phyloP scores from a whole-genome alignment of 2,888 invertebrate genomes.

The Mellilla xanthometata region DNA sequence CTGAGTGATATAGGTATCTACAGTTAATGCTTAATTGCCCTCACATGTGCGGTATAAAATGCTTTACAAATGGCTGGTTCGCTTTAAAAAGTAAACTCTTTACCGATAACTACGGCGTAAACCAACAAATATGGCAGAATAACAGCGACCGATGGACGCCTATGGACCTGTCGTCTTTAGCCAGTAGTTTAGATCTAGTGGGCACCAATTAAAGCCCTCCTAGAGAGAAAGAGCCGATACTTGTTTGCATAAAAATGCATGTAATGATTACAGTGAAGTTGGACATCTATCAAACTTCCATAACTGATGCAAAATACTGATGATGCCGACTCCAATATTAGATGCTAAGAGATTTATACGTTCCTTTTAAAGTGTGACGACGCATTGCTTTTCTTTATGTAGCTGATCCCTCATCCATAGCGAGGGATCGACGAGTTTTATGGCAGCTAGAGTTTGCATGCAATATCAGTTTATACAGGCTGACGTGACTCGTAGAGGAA shows the following conservation, averaged over 20 bases:
- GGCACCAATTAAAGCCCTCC: not conserved
- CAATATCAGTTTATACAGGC: conserved; percentile 37
- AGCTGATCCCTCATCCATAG: conserved; percentile 43
- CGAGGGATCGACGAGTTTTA: conserved; percentile 46
- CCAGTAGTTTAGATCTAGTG: too few species aligned
- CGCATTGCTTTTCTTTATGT: conserved; percentile 43
- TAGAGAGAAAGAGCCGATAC: not conserved
- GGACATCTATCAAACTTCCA: conserved; percentile 28
- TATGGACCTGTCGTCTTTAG: too few species aligned
- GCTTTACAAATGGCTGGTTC: too few species aligned
- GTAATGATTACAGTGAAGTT: conserved; percentile 26
- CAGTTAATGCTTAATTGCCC: too few species aligned
- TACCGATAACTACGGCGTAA: too few species aligned
- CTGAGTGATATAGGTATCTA: too few species aligned
- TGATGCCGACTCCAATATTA: conserved; percentile 30
- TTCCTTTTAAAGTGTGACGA: conserved; percentile 44
- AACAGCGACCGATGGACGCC: too few species aligned
- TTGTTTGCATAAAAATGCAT: conserved; percentile 10
- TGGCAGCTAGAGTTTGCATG: conserved; percentile 59
- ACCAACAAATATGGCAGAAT: too few species aligned
- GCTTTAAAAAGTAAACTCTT: too few species aligned
- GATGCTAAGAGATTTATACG: conserved; percentile 38
- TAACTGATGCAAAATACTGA: conserved; percentile 28
- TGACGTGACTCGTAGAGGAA: conserved; percentile 10
- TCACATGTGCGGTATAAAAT: too few species aligned